These are phyloP conservation scores for Cololabis saira DNA, from an alignment of 2,113 vertebrate species.

Conservation along the genomic window DNA sequence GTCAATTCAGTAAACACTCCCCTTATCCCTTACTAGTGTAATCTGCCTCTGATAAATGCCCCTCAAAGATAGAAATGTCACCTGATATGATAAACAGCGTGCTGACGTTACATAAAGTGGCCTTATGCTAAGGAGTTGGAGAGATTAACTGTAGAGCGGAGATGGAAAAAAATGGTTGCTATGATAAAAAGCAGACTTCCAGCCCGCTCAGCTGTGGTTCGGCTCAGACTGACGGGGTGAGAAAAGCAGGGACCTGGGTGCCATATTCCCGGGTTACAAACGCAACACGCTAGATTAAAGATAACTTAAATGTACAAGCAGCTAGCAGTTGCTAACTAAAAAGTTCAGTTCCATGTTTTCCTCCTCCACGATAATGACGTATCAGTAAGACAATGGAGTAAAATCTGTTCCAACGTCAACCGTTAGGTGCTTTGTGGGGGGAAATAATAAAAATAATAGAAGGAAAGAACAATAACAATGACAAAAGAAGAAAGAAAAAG, in stretches of 20 bases:
- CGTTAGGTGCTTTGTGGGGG: slow-evolving; percentile 2
- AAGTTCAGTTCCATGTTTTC: slow-evolving; percentile 10
- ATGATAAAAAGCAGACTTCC: slow-evolving; percentile 52
- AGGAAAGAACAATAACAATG: neutral
- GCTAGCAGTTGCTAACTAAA: slow-evolving; percentile 19
- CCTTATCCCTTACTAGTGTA: slow-evolving; percentile 78
- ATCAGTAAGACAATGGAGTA: too few relatives aligned
- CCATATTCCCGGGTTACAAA: slow-evolving; percentile 17
- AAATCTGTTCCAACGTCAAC: slow-evolving; percentile 15
- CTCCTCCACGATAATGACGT: too few relatives aligned
- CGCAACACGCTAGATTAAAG: slow-evolving; percentile 9
- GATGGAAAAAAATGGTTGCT: slow-evolving; percentile 60
- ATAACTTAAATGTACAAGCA: slow-evolving; percentile 2
- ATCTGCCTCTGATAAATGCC: slow-evolving; percentile 83
- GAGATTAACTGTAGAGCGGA: slow-evolving; percentile 68
- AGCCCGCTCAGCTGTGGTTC: slow-evolving; percentile 31
- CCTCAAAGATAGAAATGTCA: slow-evolving; percentile 83
- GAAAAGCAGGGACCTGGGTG: slow-evolving; percentile 32
- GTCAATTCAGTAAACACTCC: slow-evolving; percentile 82
- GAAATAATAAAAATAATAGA: slow-evolving; percentile 3
- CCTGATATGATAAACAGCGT: slow-evolving; percentile 80
- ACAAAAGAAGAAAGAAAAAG: slow-evolving; percentile 40
- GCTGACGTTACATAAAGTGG: slow-evolving; percentile 76
- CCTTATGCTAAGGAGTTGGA: slow-evolving; percentile 72
- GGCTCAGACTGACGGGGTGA: slow-evolving; percentile 24